phyloP scores from a whole-genome alignment of 2,113 vertebrate species.

The Misgurnus anguillicaudatus region DNA sequence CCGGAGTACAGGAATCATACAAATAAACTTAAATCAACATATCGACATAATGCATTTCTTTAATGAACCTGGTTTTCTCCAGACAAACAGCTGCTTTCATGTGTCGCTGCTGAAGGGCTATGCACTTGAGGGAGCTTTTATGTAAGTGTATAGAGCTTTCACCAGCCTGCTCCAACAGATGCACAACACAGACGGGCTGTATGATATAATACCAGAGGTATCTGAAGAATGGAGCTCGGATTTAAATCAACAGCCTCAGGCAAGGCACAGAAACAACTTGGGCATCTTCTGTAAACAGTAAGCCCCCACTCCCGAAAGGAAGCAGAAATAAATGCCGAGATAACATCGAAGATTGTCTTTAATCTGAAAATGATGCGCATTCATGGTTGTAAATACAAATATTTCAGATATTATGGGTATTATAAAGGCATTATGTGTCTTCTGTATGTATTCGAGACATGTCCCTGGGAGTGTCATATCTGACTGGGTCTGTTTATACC shows the following conservation, averaged over 20 bases:
- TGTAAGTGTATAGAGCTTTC: constrained; percentile 41
- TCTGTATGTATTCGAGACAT: no score
- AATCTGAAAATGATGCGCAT: neutral
- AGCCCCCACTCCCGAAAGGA: constrained; percentile 16
- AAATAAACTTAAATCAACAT: neutral
- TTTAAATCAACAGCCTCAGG: constrained; percentile 72
- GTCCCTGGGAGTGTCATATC: no score
- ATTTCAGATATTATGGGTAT: constrained; percentile 25
- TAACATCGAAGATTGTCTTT: constrained; percentile 3
- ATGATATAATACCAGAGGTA: constrained; percentile 70
- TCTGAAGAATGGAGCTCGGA: constrained; percentile 71
- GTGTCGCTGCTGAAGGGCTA: constrained; percentile 12
- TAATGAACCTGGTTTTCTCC: neutral
- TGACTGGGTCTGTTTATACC: no score
- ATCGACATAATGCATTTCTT: neutral
- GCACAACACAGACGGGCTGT: constrained; percentile 61
- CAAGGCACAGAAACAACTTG: constrained; percentile 61
- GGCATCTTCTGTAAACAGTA: constrained; percentile 58
- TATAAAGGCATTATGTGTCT: neutral
- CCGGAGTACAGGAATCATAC: no score
- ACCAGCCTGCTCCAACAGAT: constrained; percentile 64
- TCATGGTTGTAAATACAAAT: neutral
- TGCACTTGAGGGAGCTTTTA: neutral
- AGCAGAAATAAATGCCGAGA: constrained; percentile 26
- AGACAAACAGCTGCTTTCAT: neutral